These are phyloP conservation scores for Ammodytes dubius DNA, from an alignment of 2,113 vertebrate genomes.

Conservation along the genomic window DNA sequence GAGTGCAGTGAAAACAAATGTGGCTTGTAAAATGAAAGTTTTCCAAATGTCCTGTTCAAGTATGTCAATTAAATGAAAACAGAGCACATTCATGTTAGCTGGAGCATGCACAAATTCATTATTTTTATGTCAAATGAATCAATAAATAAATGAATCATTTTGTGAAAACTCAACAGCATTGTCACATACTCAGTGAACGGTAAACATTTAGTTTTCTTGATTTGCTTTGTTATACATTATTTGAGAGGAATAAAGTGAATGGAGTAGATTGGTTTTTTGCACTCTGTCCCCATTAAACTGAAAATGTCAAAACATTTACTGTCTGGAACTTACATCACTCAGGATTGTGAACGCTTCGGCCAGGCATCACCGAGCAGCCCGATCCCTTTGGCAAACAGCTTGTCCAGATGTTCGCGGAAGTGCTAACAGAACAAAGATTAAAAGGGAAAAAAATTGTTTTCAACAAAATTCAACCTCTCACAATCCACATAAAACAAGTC, in stretches of 20 bases:
- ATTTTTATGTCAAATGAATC: slow-evolving; percentile 33
- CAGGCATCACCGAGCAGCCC: slow-evolving; percentile 97
- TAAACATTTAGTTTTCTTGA: slow-evolving; percentile 3
- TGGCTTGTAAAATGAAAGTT: slow-evolving; percentile 59
- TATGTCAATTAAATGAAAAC: slow-evolving; percentile 51
- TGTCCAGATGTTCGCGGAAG: slow-evolving; percentile 97
- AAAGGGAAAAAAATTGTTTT: slow-evolving; percentile 21
- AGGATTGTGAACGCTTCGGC: slow-evolving; percentile 96
- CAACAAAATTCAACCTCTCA: slow-evolving; percentile 17
- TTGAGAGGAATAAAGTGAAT: slow-evolving; percentile 1
- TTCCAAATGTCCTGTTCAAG: slow-evolving; percentile 48
- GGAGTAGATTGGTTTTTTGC: slow-evolving; percentile 19
- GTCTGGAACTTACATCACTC: slow-evolving; percentile 87
- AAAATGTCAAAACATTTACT: slow-evolving; percentile 2
- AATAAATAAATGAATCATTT: slow-evolving; percentile 31
- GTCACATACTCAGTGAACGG: slow-evolving; percentile 43
- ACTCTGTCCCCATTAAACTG: slow-evolving; percentile 18
- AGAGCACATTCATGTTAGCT: background rate
- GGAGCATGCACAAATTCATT: slow-evolving; percentile 26
- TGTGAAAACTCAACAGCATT: slow-evolving; percentile 20
- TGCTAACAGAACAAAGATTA: slow-evolving; percentile 86
- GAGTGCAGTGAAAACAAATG: slow-evolving; percentile 62
- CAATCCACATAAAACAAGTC: background rate
- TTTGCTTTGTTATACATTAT: slow-evolving; percentile 22
- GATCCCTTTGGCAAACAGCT: slow-evolving; percentile 97